phyloP scores from a whole-genome alignment of 2,888 invertebrate species.

The Epistrophe eligans region DNA sequence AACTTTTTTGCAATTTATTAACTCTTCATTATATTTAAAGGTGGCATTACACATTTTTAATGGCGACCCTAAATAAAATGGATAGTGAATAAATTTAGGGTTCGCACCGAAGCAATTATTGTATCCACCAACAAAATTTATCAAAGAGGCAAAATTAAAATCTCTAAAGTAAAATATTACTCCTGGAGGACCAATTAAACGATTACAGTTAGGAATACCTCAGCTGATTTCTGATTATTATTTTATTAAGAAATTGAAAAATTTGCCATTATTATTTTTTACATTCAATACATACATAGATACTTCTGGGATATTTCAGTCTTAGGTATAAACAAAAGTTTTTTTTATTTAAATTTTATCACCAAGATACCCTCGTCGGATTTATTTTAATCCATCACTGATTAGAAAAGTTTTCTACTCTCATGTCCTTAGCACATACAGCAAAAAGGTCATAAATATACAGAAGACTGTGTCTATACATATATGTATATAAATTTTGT shows the following conservation, averaged over 20 bases:
- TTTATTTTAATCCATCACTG: constrained; percentile 76
- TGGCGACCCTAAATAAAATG: too few species aligned
- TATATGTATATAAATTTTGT: constrained; percentile 64
- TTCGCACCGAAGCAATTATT: not conserved
- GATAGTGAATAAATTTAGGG: too few species aligned
- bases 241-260: not conserved
- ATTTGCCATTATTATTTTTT: not conserved
- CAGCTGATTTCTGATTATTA: not conserved
- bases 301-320: constrained; percentile 4
- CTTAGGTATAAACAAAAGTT: not conserved
- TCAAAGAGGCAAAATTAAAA: not conserved
- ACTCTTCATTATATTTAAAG: too few species aligned
- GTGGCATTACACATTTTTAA: too few species aligned
- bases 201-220: not conserved
- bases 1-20: too few species aligned
- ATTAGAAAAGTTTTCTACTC: constrained; percentile 75
- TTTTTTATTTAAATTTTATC: constrained; percentile 39
- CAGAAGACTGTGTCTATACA: not conserved
- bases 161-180: not conserved
- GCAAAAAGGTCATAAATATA: constrained; percentile 16
- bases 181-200: constrained; percentile 1
- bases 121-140: not conserved
- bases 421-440: constrained; percentile 50
- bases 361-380: constrained; percentile 58
- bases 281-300: not conserved